Base-by-base conservation (phyloP, 2,113 vertebrate genomes). In the Lamprotornis superbus region DNA sequence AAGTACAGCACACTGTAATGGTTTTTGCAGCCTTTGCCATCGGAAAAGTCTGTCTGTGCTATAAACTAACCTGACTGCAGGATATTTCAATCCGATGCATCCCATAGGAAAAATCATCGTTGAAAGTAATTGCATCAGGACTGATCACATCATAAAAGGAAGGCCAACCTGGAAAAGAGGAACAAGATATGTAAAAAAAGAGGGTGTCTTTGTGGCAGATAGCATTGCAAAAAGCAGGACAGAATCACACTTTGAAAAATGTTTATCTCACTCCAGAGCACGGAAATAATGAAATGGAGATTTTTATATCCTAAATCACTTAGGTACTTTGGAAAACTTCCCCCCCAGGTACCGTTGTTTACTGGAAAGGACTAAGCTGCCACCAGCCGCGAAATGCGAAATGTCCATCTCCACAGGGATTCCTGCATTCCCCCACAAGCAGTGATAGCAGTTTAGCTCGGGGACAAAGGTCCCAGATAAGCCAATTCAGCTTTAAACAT, bases 71-170 rank as follows among this genome's bases (percentile, higher is more conserved):
- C 99, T 99, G 98, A 97, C 98, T 98, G 97, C 99, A 99, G 95
- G 98, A 98, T 19, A 98, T 98, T 98, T 99, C 99, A 90, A 99
- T 97, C 90, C 99, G 97, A 98, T 99, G 99, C 98, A 99, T 99
- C 78, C 99, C 99, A 2, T 98, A 98, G 82, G 99, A 99, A 94
- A 98, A 99, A 96, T 99, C 99, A 59, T 99, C 98, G 0, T 98
- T 96, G 94, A 97, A 84, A 7, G 94, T 77, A 90, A 99, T 53
- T 53, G 96, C 97, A 19, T 99, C 98, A 0, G 99, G 98, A 91
- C 97, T 98, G 90, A 99, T 83, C 78, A 99, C 97, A 82, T 99
- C 99, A 11, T 95, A 99, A 98, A 99, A 99, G 15, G 99, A 99
- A 31, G 99, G 99, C 99, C 99, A 99, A 73, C 99, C 99, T 99